Base-by-base conservation (phyloP, 2,888 invertebrate genomes). In the Hemicrepidius hirtus region DNA sequence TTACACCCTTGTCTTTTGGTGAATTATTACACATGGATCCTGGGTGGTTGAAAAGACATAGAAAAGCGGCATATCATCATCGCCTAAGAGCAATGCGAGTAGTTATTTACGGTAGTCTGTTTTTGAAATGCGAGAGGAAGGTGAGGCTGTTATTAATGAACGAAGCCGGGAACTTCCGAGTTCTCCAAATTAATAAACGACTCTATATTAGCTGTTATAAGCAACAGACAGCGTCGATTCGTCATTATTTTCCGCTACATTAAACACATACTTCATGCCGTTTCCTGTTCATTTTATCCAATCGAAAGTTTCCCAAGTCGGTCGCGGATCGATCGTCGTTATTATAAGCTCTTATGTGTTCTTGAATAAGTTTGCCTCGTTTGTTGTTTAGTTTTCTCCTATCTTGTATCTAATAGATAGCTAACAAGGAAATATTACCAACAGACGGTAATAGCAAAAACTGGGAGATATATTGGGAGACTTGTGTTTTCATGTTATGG, bases 181-280 rank as follows among this genome's bases (percentile, higher is more conserved):
- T 82, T 83, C 83, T 84, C 84, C 83, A 85, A 87, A 87, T 86
- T 87, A 87, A 87, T 87, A 86, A 86, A 86, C 86, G 86, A 84
- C 84, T 84, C 84, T 84, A 82, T 86, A 87, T 86, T 87, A 87
- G 86, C 86, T 85, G 86, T 86, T 86, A 86, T 85, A 84, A 85
- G 86, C 85, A 86, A 86, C 85, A 86, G 86, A 86, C 86, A 86
- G 86, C 82, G 82, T 86, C 87, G 86, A 87, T 87, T 86, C 86
- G 87, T 87, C 87, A 87, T 87, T 87, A 87, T 87, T 87, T 87
- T 86, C 86, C 86, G 84, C 85, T 85, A 87, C 87, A 87, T 87
- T 87, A 85, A 85, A 84, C 86, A 83, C 86, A 87, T 87, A 87
- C 86, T 87, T 87, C 86, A 85, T 84, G 85, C 84, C 82, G 83